phyloP scores from a whole-genome alignment of 2,797 vertebrate species.

The Hafferia zeledoni region DNA sequence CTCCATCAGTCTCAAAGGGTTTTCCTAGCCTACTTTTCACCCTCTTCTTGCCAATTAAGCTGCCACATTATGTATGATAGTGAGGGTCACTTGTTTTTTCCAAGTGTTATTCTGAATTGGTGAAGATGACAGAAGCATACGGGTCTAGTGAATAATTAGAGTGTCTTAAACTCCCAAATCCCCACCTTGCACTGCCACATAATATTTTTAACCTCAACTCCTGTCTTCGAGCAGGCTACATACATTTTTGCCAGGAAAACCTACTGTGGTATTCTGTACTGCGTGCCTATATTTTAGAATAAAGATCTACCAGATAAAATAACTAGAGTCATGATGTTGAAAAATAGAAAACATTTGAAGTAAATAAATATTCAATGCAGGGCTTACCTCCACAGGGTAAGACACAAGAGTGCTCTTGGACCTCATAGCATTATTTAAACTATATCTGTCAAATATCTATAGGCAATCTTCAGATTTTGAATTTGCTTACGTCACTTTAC shows the following conservation, averaged over 20 bases:
- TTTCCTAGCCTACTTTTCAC: constrained; percentile 88
- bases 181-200: constrained; percentile 85
- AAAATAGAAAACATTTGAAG: constrained; percentile 72
- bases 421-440: constrained; percentile 52
- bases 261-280: constrained; percentile 18
- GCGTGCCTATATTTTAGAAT: constrained; percentile 52
- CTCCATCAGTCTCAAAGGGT: constrained; percentile 90
- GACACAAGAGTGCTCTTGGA: constrained; percentile 41
- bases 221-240: constrained; percentile 3
- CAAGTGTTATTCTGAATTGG: constrained; percentile 82
- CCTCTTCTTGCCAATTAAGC: constrained; percentile 93
- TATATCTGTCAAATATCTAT: not conserved
- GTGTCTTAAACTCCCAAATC: constrained; percentile 88
- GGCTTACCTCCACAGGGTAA: constrained; percentile 23
- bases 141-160: constrained; percentile 91
- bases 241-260: constrained; percentile 51
- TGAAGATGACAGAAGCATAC: constrained; percentile 89
- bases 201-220: constrained; percentile 86
- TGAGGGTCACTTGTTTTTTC: constrained; percentile 88
- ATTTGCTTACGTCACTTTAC: constrained; percentile 41
- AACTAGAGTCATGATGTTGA: constrained; percentile 66
- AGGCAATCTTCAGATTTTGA: constrained; percentile 53
- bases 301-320: constrained; percentile 64
- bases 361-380: constrained; percentile 48
- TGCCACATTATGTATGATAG: constrained; percentile 98